These are phyloP conservation scores for Tigriopus californicus DNA, from an alignment of 2,888 invertebrate genomes.

Conservation along the genomic window DNA sequence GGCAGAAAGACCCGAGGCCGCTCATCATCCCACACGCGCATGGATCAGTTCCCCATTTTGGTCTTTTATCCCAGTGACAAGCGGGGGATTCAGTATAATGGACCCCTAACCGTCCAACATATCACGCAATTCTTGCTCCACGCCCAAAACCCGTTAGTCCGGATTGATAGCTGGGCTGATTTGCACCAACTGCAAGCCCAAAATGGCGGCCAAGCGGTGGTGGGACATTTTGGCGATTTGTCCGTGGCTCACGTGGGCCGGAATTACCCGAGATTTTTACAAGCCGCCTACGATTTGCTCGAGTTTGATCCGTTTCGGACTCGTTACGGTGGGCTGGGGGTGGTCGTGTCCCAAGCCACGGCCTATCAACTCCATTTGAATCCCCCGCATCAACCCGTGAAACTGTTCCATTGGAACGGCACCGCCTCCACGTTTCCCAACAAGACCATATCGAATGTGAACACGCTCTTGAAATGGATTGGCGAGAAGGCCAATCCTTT, in stretches of 20 bases:
- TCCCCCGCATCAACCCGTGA: background rate
- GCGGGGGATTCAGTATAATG: background rate
- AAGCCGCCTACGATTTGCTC: background rate
- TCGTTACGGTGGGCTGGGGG: background rate
- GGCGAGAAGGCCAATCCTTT: background rate
- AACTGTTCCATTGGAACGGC: background rate
- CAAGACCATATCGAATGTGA: background rate
- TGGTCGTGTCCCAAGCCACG: background rate
- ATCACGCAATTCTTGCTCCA: background rate
- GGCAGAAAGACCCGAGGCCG: background rate
- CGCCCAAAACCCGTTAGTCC: background rate
- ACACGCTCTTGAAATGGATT: background rate
- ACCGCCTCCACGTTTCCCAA: background rate
- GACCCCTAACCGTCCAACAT: background rate
- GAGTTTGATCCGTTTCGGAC: background rate
- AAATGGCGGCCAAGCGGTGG: background rate
- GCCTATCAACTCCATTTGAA: background rate
- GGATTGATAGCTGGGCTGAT: background rate
- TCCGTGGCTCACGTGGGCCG: background rate
- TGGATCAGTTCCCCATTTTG: slow-evolving; percentile 1
- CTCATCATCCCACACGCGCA: background rate
- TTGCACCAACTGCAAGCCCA: background rate
- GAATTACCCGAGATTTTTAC: background rate
- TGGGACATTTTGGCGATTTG: background rate
- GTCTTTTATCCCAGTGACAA: background rate